These are phyloP conservation scores for Haliaeetus leucogaster DNA, from an alignment of 2,113 vertebrate genomes.

Conservation along the genomic window DNA sequence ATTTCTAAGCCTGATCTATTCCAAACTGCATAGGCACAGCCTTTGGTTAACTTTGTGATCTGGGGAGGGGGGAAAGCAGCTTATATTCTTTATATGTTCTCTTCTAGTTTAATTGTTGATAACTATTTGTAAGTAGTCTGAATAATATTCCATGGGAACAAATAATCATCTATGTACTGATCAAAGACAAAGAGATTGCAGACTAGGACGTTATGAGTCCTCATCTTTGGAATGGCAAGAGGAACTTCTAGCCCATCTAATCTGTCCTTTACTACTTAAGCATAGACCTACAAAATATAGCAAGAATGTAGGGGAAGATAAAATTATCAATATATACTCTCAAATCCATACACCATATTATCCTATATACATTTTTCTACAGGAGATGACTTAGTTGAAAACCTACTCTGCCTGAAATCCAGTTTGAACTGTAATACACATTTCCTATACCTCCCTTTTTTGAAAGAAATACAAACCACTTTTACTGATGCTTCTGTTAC, in stretches of 20 bases:
- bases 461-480: neutral
- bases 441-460: neutral
- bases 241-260: neutral
- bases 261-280: neutral
- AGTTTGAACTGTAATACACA: neutral
- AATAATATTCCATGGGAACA: neutral
- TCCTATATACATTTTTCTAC: neutral
- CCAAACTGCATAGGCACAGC: neutral
- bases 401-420: neutral
- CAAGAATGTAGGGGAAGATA: neutral
- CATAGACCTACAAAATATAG: neutral
- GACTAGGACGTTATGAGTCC: neutral
- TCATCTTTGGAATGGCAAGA: neutral
- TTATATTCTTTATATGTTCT: neutral
- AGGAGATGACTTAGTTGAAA: neutral
- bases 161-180: neutral
- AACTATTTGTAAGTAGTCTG: neutral
- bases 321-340: neutral
- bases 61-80: too few relatives aligned
- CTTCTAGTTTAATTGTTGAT: neutral
- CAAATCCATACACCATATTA: neutral
- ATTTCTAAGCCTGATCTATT: neutral
- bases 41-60: neutral
- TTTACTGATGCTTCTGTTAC: neutral
- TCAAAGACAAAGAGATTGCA: neutral